These are phyloP conservation scores for Automeris io DNA, from an alignment of 2,888 invertebrate species.

Conservation along the genomic window DNA sequence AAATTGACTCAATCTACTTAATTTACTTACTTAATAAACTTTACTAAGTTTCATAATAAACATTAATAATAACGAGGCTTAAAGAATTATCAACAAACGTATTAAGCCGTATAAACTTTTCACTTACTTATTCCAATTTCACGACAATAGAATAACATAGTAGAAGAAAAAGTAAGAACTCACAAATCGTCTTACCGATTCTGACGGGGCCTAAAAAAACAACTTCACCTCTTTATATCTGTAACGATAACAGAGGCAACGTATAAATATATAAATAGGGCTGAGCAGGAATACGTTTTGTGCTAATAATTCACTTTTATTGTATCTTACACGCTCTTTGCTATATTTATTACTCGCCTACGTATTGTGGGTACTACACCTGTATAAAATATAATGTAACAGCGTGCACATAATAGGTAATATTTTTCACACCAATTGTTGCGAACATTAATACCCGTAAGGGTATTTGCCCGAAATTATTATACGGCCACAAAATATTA, in stretches of 20 bases:
- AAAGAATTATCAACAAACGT: too few relatives aligned
- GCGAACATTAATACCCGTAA: conserved; percentile 19
- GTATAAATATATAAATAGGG: conserved; percentile 48
- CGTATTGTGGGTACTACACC: conserved; percentile 53
- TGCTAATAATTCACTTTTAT: conserved; percentile 74
- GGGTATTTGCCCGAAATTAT: conserved; percentile 5
- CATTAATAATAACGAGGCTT: too few relatives aligned
- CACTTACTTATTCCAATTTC: conserved; percentile 12
- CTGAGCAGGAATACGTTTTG: conserved; percentile 61
- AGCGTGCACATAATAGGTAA: conserved; percentile 53
- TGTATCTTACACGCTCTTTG: conserved; percentile 72
- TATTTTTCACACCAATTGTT: conserved; percentile 44
- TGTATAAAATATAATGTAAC: conserved; percentile 64
- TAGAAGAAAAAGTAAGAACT: conserved; percentile 9
- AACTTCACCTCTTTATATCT: conserved; percentile 39
- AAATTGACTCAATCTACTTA: too few relatives aligned
- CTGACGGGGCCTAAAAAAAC: conserved; percentile 30
- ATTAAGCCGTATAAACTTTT: conserved; percentile 9
- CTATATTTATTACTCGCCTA: conserved; percentile 71
- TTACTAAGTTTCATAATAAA: too few relatives aligned
- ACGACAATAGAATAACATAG: conserved; percentile 10
- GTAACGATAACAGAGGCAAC: conserved; percentile 42
- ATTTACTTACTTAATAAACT: too few relatives aligned
- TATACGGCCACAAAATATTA: conserved; percentile 1
- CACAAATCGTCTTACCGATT: conserved; percentile 12